phyloP scores from a whole-genome alignment of 2,113 vertebrate genomes.

The Pluvianellus socialis region DNA sequence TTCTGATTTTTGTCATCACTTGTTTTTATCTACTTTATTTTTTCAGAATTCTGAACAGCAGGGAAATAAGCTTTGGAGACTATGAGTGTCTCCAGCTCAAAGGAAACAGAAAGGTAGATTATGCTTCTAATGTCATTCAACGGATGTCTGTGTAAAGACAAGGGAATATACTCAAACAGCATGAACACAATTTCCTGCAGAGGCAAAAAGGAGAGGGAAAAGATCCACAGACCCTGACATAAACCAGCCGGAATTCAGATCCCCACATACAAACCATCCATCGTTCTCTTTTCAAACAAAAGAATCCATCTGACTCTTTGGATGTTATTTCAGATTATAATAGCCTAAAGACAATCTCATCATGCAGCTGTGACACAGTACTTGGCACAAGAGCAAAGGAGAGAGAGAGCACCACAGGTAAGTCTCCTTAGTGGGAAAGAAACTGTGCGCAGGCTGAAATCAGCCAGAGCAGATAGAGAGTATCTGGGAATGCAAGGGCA shows the following conservation, averaged over 20 bases:
- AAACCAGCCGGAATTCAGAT: not conserved
- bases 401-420: not conserved
- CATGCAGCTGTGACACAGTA: not conserved
- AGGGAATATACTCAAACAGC: not conserved
- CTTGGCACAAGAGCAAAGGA: not conserved
- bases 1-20: not conserved
- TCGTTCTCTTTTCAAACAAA: constrained; percentile 7
- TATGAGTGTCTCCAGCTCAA: not conserved
- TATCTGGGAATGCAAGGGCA: not conserved
- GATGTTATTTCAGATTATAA: not conserved
- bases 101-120: not conserved
- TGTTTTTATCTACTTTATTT: not conserved
- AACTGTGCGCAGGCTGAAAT: not conserved
- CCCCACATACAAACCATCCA: not conserved
- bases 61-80: not conserved
- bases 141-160: not conserved
- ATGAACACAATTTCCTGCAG: not conserved
- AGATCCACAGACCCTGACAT: not conserved
- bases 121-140: not conserved
- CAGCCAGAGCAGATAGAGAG: accelerated
- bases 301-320: not conserved
- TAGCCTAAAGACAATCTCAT: not conserved
- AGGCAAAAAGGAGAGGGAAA: not conserved
- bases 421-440: not conserved
- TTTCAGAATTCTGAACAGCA: not conserved